phyloP scores from a whole-genome alignment of 2,113 vertebrate genomes.

The Protobothrops flavoviridis region DNA sequence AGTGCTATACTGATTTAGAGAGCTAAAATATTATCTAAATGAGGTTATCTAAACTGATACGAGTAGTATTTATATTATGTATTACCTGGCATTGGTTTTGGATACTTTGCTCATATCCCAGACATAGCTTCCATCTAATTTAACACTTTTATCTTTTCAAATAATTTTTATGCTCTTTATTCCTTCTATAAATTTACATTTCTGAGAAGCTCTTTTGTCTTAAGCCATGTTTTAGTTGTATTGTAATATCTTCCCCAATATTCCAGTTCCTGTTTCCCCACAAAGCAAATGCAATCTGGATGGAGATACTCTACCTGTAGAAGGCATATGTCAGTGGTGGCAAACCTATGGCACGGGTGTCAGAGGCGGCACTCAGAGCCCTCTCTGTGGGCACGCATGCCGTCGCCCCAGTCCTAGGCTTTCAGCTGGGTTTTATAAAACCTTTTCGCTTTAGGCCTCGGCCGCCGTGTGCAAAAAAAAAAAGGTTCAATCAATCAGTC shows the following conservation, averaged over 20 bases:
- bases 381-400: too few relatives aligned
- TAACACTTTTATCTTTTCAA: background rate
- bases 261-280: background rate
- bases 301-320: background rate
- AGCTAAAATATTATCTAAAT: background rate
- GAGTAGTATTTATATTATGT: background rate
- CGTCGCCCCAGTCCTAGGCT: too few relatives aligned
- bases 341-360: too few relatives aligned
- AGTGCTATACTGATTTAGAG: background rate
- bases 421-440: too few relatives aligned
- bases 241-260: background rate
- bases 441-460: too few relatives aligned
- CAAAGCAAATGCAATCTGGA: background rate
- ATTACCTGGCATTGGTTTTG: background rate
- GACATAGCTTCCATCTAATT: background rate
- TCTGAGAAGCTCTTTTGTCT: background rate
- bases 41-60: background rate
- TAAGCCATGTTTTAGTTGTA: background rate
- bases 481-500: too few relatives aligned
- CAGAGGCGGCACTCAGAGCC: too few relatives aligned
- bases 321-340: background rate
- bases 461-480: too few relatives aligned
- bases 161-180: background rate
- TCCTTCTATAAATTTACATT: background rate
- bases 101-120: background rate